Conservation (phyloP, 2,113 vertebrate genomes). For the Paralichthys olivaceus region DNA sequence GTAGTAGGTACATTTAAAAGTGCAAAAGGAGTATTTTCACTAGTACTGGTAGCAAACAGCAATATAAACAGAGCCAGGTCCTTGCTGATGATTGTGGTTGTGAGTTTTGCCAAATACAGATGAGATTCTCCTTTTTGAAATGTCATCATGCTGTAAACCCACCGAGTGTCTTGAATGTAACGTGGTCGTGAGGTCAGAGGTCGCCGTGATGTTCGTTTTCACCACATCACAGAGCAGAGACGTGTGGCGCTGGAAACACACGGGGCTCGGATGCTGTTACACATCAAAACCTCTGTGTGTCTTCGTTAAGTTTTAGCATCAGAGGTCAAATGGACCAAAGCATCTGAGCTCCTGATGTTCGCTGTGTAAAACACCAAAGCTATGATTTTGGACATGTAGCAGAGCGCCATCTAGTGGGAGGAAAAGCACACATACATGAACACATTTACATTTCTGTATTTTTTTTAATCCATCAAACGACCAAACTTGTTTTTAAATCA, state of each 20-base stretch:
- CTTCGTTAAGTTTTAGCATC: neutral
- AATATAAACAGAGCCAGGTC: neutral
- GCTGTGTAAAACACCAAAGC: neutral
- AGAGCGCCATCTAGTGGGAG: slow-evolving; percentile 61
- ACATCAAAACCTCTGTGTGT: neutral
- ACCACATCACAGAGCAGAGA: neutral
- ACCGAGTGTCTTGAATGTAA: slow-evolving; percentile 70
- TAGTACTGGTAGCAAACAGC: neutral
- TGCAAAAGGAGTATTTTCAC: slow-evolving; percentile 4
- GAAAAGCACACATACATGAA: neutral
- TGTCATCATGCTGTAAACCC: slow-evolving; percentile 35
- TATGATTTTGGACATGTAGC: slow-evolving; percentile 2
- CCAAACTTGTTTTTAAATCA: neutral
- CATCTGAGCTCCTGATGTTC: neutral
- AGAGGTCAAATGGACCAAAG: neutral
- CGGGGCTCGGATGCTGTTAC: neutral
- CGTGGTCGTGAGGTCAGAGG: slow-evolving; percentile 5
- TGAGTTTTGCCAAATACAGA: neutral
- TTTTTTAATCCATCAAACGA: neutral
- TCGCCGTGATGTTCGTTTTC: neutral
- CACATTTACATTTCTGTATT: neutral
- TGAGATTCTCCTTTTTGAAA: slow-evolving; percentile 2
- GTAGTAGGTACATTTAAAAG: neutral
- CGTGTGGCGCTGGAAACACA: neutral
- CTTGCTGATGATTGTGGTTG: neutral